These are phyloP conservation scores for Caerostris darwini DNA, from an alignment of 1,140 invertebrate species.

Conservation along the genomic window DNA sequence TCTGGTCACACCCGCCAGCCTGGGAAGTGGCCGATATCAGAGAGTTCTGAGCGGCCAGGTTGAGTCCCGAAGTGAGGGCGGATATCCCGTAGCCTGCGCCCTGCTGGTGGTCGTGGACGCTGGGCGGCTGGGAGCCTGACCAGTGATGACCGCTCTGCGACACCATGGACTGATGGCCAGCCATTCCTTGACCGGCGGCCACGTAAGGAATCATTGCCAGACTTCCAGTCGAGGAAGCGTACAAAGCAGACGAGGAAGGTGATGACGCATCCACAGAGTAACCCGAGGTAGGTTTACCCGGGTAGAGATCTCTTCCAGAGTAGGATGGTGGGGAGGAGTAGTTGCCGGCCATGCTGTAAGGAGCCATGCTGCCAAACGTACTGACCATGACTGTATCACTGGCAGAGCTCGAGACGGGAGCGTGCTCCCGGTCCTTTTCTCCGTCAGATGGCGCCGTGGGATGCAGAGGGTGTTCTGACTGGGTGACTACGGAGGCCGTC, in stretches of 20 bases:
- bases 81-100: slow-evolving; percentile 69
- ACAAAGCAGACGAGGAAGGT: slow-evolving; percentile 51
- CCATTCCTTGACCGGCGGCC: slow-evolving; percentile 58
- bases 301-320: slow-evolving; percentile 71
- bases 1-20: slow-evolving; percentile 64
- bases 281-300: slow-evolving; percentile 64
- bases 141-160: slow-evolving; percentile 57
- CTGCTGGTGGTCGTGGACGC: slow-evolving; percentile 66
- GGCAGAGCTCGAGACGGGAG: slow-evolving; percentile 8
- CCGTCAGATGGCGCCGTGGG: slow-evolving; percentile 69
- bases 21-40: slow-evolving; percentile 61
- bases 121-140: slow-evolving; percentile 56
- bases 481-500: slow-evolving; percentile 3
- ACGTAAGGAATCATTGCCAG: slow-evolving; percentile 73
- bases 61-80: slow-evolving; percentile 65
- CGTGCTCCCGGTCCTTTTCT: background rate
- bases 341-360: slow-evolving; percentile 76
- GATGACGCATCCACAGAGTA: slow-evolving; percentile 37
- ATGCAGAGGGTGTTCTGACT: slow-evolving; percentile 41
- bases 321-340: slow-evolving; percentile 74
- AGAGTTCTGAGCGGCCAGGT: slow-evolving; percentile 69
- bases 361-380: slow-evolving; percentile 78
- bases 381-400: slow-evolving; percentile 77
- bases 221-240: slow-evolving; percentile 57
- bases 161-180: slow-evolving; percentile 64